These are phyloP conservation scores for Pachliopta kotzebuea DNA, from an alignment of 2,888 invertebrate species.

Conservation along the genomic window DNA sequence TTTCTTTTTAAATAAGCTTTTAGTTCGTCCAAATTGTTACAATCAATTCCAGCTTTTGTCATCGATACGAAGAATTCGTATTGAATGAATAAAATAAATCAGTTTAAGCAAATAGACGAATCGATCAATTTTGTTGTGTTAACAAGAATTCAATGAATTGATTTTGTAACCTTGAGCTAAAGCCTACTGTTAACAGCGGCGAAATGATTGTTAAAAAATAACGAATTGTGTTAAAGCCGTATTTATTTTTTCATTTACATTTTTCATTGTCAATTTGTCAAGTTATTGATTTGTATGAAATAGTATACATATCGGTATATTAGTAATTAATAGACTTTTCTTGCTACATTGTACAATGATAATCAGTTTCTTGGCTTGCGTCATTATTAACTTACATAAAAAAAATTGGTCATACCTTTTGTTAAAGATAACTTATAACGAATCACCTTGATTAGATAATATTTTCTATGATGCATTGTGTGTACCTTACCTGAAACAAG, in stretches of 20 bases:
- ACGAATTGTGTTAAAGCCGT: neutral
- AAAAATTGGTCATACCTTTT: constrained; percentile 41
- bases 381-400: constrained; percentile 55
- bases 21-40: neutral
- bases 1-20: constrained; percentile 17
- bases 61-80: neutral
- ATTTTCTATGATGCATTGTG: neutral
- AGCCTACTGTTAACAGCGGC: neutral
- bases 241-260: neutral
- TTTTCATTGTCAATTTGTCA: neutral
- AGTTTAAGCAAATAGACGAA: constrained; percentile 4
- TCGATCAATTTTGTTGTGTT: constrained; percentile 12
- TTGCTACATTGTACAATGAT: constrained; percentile 27
- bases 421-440: constrained; percentile 10
- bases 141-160: constrained; percentile 1
- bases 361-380: constrained; percentile 61
- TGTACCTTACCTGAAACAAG: constrained; percentile 58
- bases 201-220: neutral
- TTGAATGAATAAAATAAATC: constrained; percentile 5
- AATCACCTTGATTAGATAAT: neutral
- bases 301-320: too few relatives aligned
- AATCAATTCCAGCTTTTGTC: constrained; percentile 6
- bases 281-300: neutral
- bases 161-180: neutral
- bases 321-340: constrained; percentile 21